Evolutionary conservation across 2,113 vertebrate species (phyloP).

Genomic region (Chitala chitala): DNA sequence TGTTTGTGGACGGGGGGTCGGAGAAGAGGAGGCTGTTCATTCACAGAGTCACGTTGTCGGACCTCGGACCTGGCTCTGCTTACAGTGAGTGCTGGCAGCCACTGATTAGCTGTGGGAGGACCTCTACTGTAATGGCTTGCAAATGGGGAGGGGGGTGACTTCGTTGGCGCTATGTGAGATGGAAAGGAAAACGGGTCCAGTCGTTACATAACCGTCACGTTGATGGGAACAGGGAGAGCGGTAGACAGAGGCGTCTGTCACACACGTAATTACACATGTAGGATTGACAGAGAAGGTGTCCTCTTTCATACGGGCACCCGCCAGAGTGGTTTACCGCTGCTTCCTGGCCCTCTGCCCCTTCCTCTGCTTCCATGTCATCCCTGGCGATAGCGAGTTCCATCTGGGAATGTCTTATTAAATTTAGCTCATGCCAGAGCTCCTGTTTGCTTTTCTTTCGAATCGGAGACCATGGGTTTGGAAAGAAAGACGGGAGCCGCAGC

Average conservation of each 20-base stretch:
- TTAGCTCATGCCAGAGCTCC: not conserved
- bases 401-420: not conserved
- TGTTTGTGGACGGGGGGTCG: slow-evolving; percentile 70
- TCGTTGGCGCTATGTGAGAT: not conserved
- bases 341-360: not conserved
- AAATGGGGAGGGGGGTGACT: not conserved
- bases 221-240: not conserved
- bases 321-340: not conserved
- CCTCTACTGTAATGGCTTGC: not conserved
- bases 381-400: not conserved
- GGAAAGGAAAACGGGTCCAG: not conserved
- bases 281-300: not conserved
- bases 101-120: not conserved
- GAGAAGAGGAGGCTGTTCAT: slow-evolving; percentile 65
- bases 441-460: slow-evolving; percentile 22
- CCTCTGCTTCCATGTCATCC: not conserved
- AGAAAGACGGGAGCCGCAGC: not conserved
- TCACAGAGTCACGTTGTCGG: slow-evolving; percentile 67
- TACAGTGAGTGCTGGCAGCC: slow-evolving; percentile 59
- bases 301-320: not conserved
- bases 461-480: not conserved
- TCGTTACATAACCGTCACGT: not conserved
- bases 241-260: not conserved
- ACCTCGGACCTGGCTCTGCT: slow-evolving; percentile 56
- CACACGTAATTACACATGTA: not conserved